Percentiles rank a stretch among this genome's conserved stretches.
phyloP scores from a whole-genome alignment of 1,140 invertebrate genomes.

The Cotesia chilonis region DNA sequence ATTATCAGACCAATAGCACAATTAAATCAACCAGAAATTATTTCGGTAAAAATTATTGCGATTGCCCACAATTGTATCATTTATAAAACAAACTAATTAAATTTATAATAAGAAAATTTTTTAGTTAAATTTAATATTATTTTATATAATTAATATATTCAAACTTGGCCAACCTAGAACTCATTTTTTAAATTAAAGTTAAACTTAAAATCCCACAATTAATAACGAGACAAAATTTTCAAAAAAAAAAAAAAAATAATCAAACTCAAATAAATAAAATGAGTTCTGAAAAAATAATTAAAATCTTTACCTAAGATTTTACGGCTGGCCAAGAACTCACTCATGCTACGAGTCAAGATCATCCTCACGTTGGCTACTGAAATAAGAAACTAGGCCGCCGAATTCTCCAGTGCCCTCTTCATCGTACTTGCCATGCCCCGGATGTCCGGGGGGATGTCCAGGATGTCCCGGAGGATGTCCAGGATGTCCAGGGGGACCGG shows the following conservation, averaged over 20 bases:
- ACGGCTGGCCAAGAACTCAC: slow-evolving; percentile 61
- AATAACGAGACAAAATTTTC: no score
- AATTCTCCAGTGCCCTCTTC: slow-evolving; percentile 76
- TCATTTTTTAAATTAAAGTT: neutral
- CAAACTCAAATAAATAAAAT: no score
- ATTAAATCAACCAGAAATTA: neutral
- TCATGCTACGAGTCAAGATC: slow-evolving; percentile 71
- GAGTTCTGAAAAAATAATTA: no score
- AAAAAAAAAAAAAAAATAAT: no score
- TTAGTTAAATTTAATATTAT: neutral
- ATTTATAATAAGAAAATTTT: neutral
- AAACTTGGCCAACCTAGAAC: slow-evolving; percentile 40
- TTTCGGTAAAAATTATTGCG: slow-evolving; percentile 22
- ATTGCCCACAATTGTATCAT: slow-evolving; percentile 15
- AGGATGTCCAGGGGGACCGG: slow-evolving; percentile 41
- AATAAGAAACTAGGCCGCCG: slow-evolving; percentile 87
- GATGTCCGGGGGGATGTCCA: slow-evolving; percentile 30
- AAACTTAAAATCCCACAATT: no score
- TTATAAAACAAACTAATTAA: slow-evolving; percentile 22
- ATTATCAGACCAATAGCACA: no score
- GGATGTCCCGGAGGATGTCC: slow-evolving; percentile 40
- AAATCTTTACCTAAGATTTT: slow-evolving; percentile 1
- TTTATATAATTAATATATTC: slow-evolving; percentile 22
- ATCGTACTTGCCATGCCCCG: slow-evolving; percentile 51
- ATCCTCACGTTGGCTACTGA: slow-evolving; percentile 84